phyloP scores from a whole-genome alignment of 2,113 vertebrate species.

The Corythaeola cristata region DNA sequence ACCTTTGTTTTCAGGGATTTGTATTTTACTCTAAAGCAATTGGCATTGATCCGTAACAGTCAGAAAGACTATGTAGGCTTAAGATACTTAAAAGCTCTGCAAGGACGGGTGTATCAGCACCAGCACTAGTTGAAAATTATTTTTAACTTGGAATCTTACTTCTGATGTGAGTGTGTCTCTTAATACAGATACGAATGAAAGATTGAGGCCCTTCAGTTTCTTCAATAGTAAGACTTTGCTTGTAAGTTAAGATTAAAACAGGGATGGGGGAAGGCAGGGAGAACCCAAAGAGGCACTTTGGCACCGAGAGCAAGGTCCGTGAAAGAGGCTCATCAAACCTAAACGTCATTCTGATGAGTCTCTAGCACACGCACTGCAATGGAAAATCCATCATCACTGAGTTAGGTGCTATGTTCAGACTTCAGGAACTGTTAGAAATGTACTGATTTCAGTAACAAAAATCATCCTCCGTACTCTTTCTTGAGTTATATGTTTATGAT shows the following conservation, averaged over 20 bases:
- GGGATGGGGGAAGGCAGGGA: neutral
- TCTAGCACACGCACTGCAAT: neutral
- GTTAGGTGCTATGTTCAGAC: neutral
- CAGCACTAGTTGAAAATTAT: neutral
- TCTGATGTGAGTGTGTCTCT: neutral
- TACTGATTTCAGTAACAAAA: neutral
- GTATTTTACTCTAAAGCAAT: neutral
- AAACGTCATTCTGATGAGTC: neutral
- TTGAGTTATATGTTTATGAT: neutral
- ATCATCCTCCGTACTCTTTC: neutral
- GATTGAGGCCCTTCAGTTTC: neutral
- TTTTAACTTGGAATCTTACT: neutral
- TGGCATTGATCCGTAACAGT: neutral
- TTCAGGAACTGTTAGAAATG: neutral
- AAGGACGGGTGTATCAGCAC: neutral
- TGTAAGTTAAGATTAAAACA: neutral
- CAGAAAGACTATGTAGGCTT: neutral
- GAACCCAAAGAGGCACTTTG: neutral
- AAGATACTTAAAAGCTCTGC: neutral
- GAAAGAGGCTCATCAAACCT: neutral
- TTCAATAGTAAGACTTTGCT: neutral
- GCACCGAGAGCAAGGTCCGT: neutral
- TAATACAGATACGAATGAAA: neutral
- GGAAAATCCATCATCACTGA: neutral
- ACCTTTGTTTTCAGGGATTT: neutral